phyloP scores from a whole-genome alignment of 2,113 vertebrate species.

The Ifrita kowaldi region DNA sequence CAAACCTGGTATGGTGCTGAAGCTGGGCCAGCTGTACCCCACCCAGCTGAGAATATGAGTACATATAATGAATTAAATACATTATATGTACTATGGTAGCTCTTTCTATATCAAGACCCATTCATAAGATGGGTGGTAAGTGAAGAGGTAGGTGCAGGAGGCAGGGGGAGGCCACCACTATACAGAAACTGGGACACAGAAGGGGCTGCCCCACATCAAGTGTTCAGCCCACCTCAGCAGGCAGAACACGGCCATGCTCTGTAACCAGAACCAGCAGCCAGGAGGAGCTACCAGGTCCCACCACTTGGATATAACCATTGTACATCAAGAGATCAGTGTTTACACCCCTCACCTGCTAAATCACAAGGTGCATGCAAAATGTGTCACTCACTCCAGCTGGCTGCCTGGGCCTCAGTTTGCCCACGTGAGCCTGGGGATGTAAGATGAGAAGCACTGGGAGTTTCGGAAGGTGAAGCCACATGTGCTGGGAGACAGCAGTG shows the following conservation, averaged over 20 bases:
- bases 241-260: accelerated
- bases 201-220: background rate
- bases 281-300: background rate
- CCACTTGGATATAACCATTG: background rate
- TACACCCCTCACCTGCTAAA: background rate
- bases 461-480: background rate
- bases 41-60: background rate
- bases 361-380: background rate
- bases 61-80: too few species aligned
- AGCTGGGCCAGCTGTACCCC: background rate
- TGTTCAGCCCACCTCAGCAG: background rate
- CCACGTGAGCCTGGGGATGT: background rate
- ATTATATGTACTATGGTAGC: background rate
- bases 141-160: background rate
- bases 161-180: background rate
- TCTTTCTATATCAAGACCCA: background rate
- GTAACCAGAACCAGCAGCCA: background rate
- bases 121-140: background rate
- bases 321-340: background rate
- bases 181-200: background rate
- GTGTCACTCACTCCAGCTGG: background rate
- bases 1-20: background rate
- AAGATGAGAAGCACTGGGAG: background rate
- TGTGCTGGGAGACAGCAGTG: background rate
- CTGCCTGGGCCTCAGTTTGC: background rate